Percentiles rank a stretch among this genome's conserved stretches.
phyloP scores from a whole-genome alignment of 1,140 invertebrate genomes.

The Glossosoma conforme region DNA sequence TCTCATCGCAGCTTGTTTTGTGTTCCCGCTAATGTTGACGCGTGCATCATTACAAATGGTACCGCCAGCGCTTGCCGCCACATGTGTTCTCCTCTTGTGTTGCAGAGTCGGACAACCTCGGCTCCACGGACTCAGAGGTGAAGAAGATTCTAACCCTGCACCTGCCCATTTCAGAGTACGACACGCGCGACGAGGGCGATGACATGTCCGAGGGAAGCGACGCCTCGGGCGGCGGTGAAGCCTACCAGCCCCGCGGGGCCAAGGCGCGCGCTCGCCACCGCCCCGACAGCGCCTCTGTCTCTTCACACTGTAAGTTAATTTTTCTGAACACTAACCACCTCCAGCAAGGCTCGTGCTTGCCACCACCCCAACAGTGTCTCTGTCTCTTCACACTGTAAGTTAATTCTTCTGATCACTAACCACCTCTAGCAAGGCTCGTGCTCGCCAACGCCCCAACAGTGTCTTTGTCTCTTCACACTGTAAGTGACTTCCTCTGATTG shows the following conservation, averaged over 20 bases:
- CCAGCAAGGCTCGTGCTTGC: slow-evolving; percentile 38
- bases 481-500: slow-evolving; percentile 8
- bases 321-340: no score
- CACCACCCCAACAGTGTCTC: slow-evolving; percentile 11
- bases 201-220: slow-evolving; percentile 63
- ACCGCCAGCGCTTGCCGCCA: slow-evolving; percentile 28
- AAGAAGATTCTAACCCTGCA: slow-evolving; percentile 84
- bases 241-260: slow-evolving; percentile 50
- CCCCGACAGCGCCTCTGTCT: slow-evolving; percentile 15
- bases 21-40: not conserved
- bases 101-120: slow-evolving; percentile 81
- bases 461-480: slow-evolving; percentile 25
- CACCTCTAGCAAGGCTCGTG: slow-evolving; percentile 43
- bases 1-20: not conserved
- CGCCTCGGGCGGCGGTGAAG: slow-evolving; percentile 66
- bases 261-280: slow-evolving; percentile 33
- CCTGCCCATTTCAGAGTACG: slow-evolving; percentile 84
- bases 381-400: slow-evolving; percentile 26
- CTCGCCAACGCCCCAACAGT: slow-evolving; percentile 7
- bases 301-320: slow-evolving; percentile 24
- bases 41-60: slow-evolving; percentile 6
- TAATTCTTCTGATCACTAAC: not conserved
- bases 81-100: slow-evolving; percentile 31
- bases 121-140: slow-evolving; percentile 80
- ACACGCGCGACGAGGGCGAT: slow-evolving; percentile 52